These are phyloP conservation scores for Cottoperca gobio DNA, from an alignment of 2,797 vertebrate genomes.

Conservation along the genomic window DNA sequence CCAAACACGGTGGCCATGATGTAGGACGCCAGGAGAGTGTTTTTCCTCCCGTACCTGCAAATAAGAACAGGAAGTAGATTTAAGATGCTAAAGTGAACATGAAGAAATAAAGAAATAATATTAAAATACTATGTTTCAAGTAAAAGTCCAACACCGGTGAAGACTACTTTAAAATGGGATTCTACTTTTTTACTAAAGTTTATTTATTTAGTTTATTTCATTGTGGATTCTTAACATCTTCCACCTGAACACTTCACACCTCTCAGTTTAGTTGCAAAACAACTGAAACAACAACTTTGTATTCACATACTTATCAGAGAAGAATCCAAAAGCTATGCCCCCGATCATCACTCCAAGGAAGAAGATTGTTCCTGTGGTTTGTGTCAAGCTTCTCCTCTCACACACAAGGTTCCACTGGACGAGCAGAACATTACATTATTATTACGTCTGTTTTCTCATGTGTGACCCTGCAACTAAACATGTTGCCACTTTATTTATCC, in stretches of 20 bases:
- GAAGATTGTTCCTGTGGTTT: slow-evolving; percentile 76
- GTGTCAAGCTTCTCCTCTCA: slow-evolving; percentile 71
- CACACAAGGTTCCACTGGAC: slow-evolving; percentile 84
- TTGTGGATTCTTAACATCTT: too few species aligned
- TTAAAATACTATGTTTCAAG: too few species aligned
- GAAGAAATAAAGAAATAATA: slow-evolving; percentile 57
- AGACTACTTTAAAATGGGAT: too few species aligned
- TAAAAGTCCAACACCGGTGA: too few species aligned
- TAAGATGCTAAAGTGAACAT: slow-evolving; percentile 37
- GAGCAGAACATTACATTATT: too few species aligned
- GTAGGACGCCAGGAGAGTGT: slow-evolving; percentile 76
- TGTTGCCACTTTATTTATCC: too few species aligned
- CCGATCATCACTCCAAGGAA: slow-evolving; percentile 80
- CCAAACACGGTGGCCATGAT: slow-evolving; percentile 62
- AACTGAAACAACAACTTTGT: background rate
- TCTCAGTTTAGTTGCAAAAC: too few species aligned
- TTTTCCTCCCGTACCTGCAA: slow-evolving; percentile 79
- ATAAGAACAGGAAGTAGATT: background rate
- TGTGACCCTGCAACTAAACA: too few species aligned
- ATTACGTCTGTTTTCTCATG: too few species aligned
- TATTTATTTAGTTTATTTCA: too few species aligned
- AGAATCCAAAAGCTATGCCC: slow-evolving; percentile 69
- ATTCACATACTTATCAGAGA: slow-evolving; percentile 73
- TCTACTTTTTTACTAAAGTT: too few species aligned
- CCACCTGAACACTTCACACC: too few species aligned